Evolutionary conservation across 1,140 invertebrate species (phyloP).

Genomic region (Oryzaephilus surinamensis): DNA sequence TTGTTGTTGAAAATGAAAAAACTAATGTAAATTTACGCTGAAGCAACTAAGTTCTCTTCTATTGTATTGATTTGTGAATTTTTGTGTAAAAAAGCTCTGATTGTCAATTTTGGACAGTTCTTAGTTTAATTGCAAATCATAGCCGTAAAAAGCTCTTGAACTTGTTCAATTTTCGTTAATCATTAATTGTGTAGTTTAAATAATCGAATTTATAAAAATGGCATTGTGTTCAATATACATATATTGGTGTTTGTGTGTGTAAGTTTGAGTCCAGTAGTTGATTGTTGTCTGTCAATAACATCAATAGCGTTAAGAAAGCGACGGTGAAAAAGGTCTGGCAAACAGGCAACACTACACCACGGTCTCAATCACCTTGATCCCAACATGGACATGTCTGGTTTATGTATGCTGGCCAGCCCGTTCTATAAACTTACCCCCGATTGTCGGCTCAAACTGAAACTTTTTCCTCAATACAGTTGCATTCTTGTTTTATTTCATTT

Average conservation of each 20-base stretch:
- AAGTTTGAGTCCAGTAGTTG: slow-evolving; percentile 2
- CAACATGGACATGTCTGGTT: slow-evolving; percentile 31
- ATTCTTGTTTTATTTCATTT: slow-evolving; percentile 26
- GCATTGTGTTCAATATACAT: neutral
- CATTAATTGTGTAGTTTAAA: neutral
- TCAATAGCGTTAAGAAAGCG: too few relatives aligned
- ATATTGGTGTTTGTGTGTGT: neutral
- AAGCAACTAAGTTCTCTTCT: too few relatives aligned
- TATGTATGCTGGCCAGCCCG: slow-evolving; percentile 14
- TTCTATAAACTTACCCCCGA: slow-evolving; percentile 32
- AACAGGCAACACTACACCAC: slow-evolving; percentile 11
- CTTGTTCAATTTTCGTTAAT: neutral
- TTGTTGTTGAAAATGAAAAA: too few relatives aligned
- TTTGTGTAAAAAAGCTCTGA: neutral
- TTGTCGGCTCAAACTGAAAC: slow-evolving; percentile 27
- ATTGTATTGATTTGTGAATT: slow-evolving; percentile 1
- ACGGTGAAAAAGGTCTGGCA: slow-evolving; percentile 15
- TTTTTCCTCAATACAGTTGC: slow-evolving; percentile 29
- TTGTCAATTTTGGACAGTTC: neutral
- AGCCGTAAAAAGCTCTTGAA: neutral
- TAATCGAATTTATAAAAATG: neutral
- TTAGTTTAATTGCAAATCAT: neutral
- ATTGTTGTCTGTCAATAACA: slow-evolving; percentile 8
- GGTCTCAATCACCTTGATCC: slow-evolving; percentile 25
- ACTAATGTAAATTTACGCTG: too few relatives aligned